Percentiles rank a stretch among this genome's conserved stretches.
Conservation (phyloP, 2,888 invertebrate genomes). For the Thereva unica region DNA sequence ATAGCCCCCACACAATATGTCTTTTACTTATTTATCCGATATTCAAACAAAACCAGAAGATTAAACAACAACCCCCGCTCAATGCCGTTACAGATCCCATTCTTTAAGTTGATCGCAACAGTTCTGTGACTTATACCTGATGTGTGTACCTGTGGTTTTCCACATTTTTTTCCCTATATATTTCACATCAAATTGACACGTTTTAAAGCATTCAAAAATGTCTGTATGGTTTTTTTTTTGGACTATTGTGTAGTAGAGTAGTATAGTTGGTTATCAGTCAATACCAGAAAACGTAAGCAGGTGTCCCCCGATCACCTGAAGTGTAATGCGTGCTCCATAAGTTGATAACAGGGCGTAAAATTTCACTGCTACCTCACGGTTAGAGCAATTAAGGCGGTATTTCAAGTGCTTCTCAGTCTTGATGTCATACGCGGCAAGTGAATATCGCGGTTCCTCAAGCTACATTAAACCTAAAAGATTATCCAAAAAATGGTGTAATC, state of each 20-base stretch:
- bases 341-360: slow-evolving; percentile 24
- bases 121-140: too few species aligned
- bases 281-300: slow-evolving; percentile 16
- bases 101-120: too few species aligned
- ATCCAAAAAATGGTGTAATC: too few species aligned
- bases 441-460: slow-evolving; percentile 34
- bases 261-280: slow-evolving; percentile 27
- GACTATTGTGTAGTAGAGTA: slow-evolving; percentile 1
- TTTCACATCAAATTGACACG: slow-evolving; percentile 7
- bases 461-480: too few species aligned
- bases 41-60: too few species aligned
- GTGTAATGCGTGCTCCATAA: slow-evolving; percentile 11
- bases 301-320: slow-evolving; percentile 14
- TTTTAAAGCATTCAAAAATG: slow-evolving; percentile 21
- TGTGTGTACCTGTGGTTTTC: too few species aligned
- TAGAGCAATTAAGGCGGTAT: slow-evolving; percentile 38
- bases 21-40: too few species aligned
- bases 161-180: background rate
- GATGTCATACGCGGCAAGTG: slow-evolving; percentile 38
- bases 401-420: slow-evolving; percentile 39
- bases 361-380: slow-evolving; percentile 28
- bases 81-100: too few species aligned
- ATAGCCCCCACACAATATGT: too few species aligned
- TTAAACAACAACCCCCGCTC: too few species aligned
- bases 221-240: slow-evolving; percentile 18